Evolutionary conservation across 2,113 vertebrate species (phyloP).

Genomic region (Leptodactylus fuscus): DNA sequence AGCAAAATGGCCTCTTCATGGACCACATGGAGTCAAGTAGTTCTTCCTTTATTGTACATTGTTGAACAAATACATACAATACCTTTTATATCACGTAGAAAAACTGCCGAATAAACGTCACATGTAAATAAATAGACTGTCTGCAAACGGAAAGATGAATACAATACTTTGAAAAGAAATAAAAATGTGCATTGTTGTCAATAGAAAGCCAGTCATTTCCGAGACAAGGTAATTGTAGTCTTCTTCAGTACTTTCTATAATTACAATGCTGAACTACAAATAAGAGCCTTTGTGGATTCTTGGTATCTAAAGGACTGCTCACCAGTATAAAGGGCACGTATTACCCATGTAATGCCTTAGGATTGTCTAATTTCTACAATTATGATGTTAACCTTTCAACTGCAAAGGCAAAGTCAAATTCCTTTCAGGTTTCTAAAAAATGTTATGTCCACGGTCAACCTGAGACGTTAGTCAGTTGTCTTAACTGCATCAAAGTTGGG

Average conservation of each 20-base stretch:
- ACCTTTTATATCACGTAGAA: neutral
- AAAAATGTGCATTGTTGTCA: constrained; percentile 16
- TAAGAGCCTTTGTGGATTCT: neutral
- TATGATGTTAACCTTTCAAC: neutral
- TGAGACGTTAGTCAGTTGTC: too few species aligned
- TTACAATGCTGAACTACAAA: constrained; percentile 11
- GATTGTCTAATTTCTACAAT: neutral
- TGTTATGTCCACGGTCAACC: too few species aligned
- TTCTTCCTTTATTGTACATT: neutral
- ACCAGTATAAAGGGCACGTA: neutral
- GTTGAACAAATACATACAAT: neutral
- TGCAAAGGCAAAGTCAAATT: neutral
- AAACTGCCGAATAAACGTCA: neutral
- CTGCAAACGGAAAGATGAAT: constrained; percentile 3
- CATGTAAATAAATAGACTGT: neutral
- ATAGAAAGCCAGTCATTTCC: constrained; percentile 6
- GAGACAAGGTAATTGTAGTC: constrained; percentile 19
- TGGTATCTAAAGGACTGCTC: neutral
- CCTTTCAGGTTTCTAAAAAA: neutral
- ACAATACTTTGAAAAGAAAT: neutral
- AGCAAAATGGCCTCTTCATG: neutral
- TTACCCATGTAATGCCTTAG: neutral
- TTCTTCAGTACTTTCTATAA: neutral
- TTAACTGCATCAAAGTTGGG: neutral
- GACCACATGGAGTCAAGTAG: neutral